Base-by-base conservation (phyloP, 2,888 invertebrate genomes). In the Phrixothrix hirtus region DNA sequence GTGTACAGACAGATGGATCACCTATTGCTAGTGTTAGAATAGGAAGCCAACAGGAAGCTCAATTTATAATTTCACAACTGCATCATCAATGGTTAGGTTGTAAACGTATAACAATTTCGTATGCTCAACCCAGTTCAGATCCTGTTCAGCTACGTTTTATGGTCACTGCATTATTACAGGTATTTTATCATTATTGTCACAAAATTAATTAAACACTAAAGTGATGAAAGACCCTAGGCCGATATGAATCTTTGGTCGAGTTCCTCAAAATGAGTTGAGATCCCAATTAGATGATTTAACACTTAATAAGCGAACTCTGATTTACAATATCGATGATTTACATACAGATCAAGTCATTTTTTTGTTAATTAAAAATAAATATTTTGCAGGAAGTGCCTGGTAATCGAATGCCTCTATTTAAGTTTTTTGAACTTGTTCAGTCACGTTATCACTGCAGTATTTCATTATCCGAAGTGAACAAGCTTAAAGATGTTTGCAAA, bases 41-140 rank as follows among this genome's bases (percentile, higher is more conserved):
- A 77, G 81, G 51, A 74, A 83, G 61, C 65, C 72, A 70, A 39
- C 83, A 87, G 73, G 83, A 90, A 57, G 86, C 86, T 0, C 82
- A 86, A 43, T 79, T 83, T 13, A 87, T 88, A 21, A 91, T 94
- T 58, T 89, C 92, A 0, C 87, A 90, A 67, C 79, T 93, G 36
- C 93, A 94, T 74, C 84, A 91, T 47, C 85, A 87, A 49, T 88
- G 90, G 68, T 79, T 94, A 48, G 93, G 89, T 4, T 86, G 86
- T 59, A 88, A 90, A 65, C 78, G 92, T 38, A 88, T 94, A 49
- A 82, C 88, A 58, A 88, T 94, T 60, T 84, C 89, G 0, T 81
- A 88, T 53, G 84, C 83, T 13, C 82, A 85, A 47, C 76, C 74
- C 57, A 83, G 81, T 2, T 81, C 84, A 0, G 84, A 86, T 63